phyloP scores from a whole-genome alignment of 1,140 invertebrate species.

The Harlomillsia oculata region DNA sequence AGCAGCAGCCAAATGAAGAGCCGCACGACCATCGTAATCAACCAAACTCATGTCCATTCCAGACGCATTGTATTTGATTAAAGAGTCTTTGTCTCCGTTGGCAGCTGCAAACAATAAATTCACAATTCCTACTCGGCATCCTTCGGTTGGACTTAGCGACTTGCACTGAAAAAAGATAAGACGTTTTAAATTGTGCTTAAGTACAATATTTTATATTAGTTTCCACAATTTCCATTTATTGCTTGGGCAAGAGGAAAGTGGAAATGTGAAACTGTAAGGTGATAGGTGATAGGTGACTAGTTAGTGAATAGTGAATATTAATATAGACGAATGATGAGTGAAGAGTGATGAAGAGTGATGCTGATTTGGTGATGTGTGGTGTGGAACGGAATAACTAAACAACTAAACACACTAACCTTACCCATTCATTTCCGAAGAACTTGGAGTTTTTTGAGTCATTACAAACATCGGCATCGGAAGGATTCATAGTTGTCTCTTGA shows the following conservation, averaged over 20 bases:
- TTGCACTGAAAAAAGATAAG: too few species aligned
- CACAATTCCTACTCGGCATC: constrained; percentile 65
- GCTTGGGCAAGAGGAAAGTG: too few species aligned
- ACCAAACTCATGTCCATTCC: constrained; percentile 86
- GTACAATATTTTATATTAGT: background rate
- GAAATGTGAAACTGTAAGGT: too few species aligned
- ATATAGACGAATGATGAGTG: background rate
- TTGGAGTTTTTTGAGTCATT: background rate
- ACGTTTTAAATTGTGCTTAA: too few species aligned
- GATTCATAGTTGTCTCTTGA: background rate
- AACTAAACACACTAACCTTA: too few species aligned
- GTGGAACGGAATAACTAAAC: too few species aligned
- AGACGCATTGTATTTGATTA: constrained; percentile 73
- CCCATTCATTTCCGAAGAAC: background rate
- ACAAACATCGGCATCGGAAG: background rate
- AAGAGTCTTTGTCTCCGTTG: constrained; percentile 77
- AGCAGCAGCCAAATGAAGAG: constrained; percentile 77
- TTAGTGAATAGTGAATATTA: background rate
- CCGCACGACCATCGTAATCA: constrained; percentile 85
- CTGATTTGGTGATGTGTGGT: background rate
- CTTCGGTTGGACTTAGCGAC: constrained; percentile 51
- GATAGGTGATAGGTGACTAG: too few species aligned
- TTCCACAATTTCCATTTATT: too few species aligned
- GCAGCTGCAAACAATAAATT: constrained; percentile 89
- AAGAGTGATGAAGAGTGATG: background rate